Evolutionary conservation across 2,797 vertebrate species (phyloP), one percentile per base, ranked within the genome.

Genomic region (Erpetoichthys calabaricus): DNA sequence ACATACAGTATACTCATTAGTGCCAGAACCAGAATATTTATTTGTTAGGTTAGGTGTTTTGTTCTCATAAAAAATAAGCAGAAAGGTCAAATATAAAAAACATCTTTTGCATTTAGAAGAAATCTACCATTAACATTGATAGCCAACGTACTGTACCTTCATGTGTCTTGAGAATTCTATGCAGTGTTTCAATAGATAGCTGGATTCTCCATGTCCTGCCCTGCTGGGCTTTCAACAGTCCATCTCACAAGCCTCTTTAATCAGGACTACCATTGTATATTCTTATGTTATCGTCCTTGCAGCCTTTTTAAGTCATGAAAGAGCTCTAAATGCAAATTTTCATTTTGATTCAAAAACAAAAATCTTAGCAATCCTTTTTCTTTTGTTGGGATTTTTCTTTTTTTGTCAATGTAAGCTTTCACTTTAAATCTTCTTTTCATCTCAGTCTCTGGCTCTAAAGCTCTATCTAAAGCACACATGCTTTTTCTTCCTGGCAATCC

Each of bases 401-500:
- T 8, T 45, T 56, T 42, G 4, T 54, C 53, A 54, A 25, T 54
- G 9, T 56, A 59, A 63, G 53, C 49, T 56, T 50, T 44, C 25
- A 42, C 54, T 56, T 50, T 56, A 63, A 61, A 57, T 56, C 50
- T 10, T 47, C 55, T 62, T 64, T 59, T 61, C 46, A 49, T 53
- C 59, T 56, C 45, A 41, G 57, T 8, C 49, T 46, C 53, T 45
- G 8, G 42, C 58, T n/a, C 41, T 25, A 9, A 51, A 45, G 55
- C 51, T 50, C 51, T 57, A 57, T 57, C 55, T 57, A 51, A 42
- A 45, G n/a, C 45, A 51, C 47, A 57, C 51, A 46, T 9, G 47
- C 59, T 10, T 60, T 45, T 64, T 57, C 66, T 60, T 56, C 59
- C 63, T 66, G 61, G 62, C 65, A 67, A 69, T 67, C 59, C 71